Base-by-base conservation (phyloP, 2,797 vertebrate species). In the Sternarchorhynchus goeldii region DNA sequence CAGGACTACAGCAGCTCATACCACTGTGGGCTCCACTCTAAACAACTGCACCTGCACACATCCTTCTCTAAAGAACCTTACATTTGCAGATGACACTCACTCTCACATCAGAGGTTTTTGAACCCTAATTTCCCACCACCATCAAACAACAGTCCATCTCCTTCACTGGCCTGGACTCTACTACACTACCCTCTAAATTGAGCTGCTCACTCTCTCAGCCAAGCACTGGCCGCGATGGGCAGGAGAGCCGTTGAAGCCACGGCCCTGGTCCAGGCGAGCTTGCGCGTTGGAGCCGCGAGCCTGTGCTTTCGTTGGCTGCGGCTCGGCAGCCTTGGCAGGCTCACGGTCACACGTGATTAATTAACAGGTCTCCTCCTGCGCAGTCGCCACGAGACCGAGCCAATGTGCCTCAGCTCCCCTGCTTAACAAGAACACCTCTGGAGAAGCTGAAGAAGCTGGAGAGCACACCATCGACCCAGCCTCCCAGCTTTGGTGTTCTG, bases 331-430 rank as follows among this genome's bases (percentile, higher is more conserved):
- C 16, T 58, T 83, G 83, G 74, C 78, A 75, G 63, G 69, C 63
- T 76, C 72, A 65, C 73, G 80, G 76, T 76, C 79, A 82, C 79
- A 84, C 80, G 80, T 85, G 68, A 83, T 84, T 81, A 86, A 82
- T 86, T 83, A 87, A 85, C 83, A 80, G 70, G 81, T 77, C 78
- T 80, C 78, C 81, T 79, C 83, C 80, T 66, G 80, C 67, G 83
- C 74, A 70, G 80, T 67, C 69, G 57, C 50, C 68, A 62, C 62
- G 79, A 65, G 78, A 45, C 75, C 45, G 56, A 79, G 81, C 82
- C 77, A 81, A 70, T 69, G 21, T 75, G 81, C 63, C 75, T 72
- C 60, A 71, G 75, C 74, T 68, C 65, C 20, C 58, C 58, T 60
- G 50, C 53, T 72, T 82, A 82, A 79, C 74, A 80, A 76, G 77